Percentiles rank a stretch among this genome's conserved stretches.
Evolutionary conservation across 2,797 vertebrate genomes (phyloP).

Genomic region (Chloroceryle inda): DNA sequence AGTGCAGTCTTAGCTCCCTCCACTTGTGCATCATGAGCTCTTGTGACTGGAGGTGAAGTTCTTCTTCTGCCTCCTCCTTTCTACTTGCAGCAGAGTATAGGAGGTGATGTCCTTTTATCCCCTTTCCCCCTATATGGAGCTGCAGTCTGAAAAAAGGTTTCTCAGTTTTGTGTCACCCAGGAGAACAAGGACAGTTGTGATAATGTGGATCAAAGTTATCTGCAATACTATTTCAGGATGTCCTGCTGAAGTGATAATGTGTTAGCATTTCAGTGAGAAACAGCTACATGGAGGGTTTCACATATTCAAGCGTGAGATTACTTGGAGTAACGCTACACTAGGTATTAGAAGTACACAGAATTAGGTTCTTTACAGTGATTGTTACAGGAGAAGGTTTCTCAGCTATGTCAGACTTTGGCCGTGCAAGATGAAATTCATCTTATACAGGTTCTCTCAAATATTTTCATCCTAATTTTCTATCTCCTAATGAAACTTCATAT

Average conservation of each 20-base stretch:
- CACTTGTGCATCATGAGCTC: accelerated
- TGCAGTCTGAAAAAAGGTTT: background rate
- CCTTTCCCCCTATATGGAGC: background rate
- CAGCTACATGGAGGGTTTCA: background rate
- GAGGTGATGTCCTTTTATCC: background rate
- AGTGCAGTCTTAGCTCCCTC: accelerated
- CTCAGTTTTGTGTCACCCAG: background rate
- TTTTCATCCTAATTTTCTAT: background rate
- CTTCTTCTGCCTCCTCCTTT: background rate
- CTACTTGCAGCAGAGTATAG: background rate
- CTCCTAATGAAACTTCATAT: background rate
- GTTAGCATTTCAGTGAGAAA: background rate
- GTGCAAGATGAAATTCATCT: background rate
- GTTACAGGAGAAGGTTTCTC: background rate
- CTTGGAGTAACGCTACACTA: background rate
- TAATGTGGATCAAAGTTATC: background rate
- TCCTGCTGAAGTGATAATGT: background rate
- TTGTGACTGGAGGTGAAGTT: background rate
- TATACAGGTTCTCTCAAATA: background rate
- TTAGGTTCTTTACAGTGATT: background rate
- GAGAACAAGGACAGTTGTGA: background rate
- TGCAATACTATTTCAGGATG: background rate
- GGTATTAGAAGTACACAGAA: background rate
- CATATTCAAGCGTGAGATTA: background rate
- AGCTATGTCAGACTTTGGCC: background rate